These are phyloP conservation scores for Leuctra nigra DNA, from an alignment of 2,888 invertebrate genomes.

Conservation along the genomic window DNA sequence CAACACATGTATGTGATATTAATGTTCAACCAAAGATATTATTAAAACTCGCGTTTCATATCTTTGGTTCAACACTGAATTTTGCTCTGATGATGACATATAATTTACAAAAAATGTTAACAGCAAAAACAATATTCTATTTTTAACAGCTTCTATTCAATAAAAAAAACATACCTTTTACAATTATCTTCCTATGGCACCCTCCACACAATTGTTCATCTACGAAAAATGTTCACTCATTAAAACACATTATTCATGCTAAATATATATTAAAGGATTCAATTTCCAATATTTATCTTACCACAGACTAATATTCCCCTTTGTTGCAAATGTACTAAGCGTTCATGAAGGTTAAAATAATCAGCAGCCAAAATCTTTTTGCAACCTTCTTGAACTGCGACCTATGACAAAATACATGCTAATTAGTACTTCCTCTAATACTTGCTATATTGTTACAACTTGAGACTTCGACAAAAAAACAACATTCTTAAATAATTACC, in stretches of 20 bases:
- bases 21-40: too few relatives aligned
- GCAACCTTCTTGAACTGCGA: constrained; percentile 84
- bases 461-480: background rate
- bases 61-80: too few relatives aligned
- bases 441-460: background rate
- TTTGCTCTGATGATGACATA: too few relatives aligned
- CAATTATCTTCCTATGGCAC: constrained; percentile 69
- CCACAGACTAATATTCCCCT: constrained; percentile 64
- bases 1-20: too few relatives aligned
- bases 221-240: constrained; percentile 34
- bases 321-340: constrained; percentile 68
- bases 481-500: constrained; percentile 39
- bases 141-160: too few relatives aligned
- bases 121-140: too few relatives aligned
- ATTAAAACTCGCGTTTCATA: too few relatives aligned
- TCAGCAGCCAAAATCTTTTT: constrained; percentile 85
- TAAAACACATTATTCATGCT: background rate
- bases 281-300: constrained; percentile 31
- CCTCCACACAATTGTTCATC: constrained; percentile 73
- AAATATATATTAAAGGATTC: background rate
- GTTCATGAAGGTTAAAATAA: constrained; percentile 81
- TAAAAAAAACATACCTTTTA: constrained; percentile 47
- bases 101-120: too few relatives aligned
- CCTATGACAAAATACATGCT: constrained; percentile 41
- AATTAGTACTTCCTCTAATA: background rate